Percentiles rank a stretch among this genome's conserved stretches.
These are phyloP conservation scores for Mamestra configurata DNA, from an alignment of 1,140 invertebrate genomes.

Conservation along the genomic window DNA sequence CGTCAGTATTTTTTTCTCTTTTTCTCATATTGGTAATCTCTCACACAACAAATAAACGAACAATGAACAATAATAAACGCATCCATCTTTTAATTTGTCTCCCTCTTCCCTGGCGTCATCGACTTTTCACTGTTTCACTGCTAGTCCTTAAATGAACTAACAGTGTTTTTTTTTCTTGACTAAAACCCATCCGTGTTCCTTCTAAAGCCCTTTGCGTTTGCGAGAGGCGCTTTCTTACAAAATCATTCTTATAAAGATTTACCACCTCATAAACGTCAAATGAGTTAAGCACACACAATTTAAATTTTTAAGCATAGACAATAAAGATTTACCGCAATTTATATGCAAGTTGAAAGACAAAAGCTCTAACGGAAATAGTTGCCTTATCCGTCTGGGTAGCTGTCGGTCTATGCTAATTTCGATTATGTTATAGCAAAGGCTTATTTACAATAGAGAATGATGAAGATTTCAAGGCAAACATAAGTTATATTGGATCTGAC, in stretches of 20 bases:
- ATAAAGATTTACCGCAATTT: conserved; percentile 28
- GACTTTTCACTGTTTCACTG: no score
- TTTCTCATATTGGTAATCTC: no score
- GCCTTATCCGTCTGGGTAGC: conserved; percentile 14
- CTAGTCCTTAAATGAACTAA: no score
- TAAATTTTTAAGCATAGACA: background rate
- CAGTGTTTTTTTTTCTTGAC: no score
- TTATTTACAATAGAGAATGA: background rate
- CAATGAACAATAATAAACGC: no score
- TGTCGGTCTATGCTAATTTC: conserved; percentile 18
- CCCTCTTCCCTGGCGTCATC: no score
- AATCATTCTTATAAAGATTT: background rate
- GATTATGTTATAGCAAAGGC: background rate
- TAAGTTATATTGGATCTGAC: no score
- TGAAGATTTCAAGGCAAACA: background rate
- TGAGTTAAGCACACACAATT: background rate
- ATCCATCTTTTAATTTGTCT: no score
- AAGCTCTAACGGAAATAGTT: conserved; percentile 28
- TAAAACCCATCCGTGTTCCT: no score
- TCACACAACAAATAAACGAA: no score
- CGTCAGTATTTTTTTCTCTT: no score
- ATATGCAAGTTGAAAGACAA: conserved; percentile 32
- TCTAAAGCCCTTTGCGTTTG: no score
- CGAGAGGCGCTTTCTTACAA: background rate
- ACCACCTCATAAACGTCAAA: background rate